Base-by-base conservation (phyloP, 2,888 invertebrate species). In the Rhorus exstirpatorius region DNA sequence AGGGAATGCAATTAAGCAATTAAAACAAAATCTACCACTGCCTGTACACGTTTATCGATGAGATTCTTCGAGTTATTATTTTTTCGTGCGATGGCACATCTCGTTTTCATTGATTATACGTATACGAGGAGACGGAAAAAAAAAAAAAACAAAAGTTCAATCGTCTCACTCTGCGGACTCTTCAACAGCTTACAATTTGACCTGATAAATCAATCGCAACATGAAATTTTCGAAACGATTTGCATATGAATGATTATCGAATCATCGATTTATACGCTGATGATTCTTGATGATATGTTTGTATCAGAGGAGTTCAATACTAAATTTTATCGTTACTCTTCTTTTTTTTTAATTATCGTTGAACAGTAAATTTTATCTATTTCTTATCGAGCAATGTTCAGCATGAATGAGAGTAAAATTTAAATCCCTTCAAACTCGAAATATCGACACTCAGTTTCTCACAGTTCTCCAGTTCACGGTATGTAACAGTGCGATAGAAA, bases 1-100 rank as follows among this genome's bases (percentile, higher is more conserved):
- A 78, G 79, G 88, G 87, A 80, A 78, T 93, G 94, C 94, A 94
- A 94, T 94, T 94, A 93, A 93, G 93, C 94, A 91, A 92, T 92
- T 92, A 91, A n/a, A 91, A 91, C 90, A 91, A 91, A 68, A 91
- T 90, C 89, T 86, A 86, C 90, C 89, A 85, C 86, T 84, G 38
- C 1, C 35, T 51, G 17, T 17, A 10, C 26, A 84, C 85, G 84
- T 88, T 91, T 89, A 90, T 89, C 89, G 89, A 91, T 89, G 24
- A 49, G 89, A 88, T 84, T 84, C 75, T 83, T 86, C 83, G 84
- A 41, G 63, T 31, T 53, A 10, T 58, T 21, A 58, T 70, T 63
- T 63, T 26, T 8, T 10, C 31, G 31, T 14, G 21, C 68, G 35
- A 68, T 81, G 60, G 72, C 49, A 31, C 60, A 35, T 38, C 44